A percentile compares a stretch with the other conserved stretches of the same genome.
Conservation (phyloP, 2,888 invertebrate species). For the Drosophila rellima region DNA sequence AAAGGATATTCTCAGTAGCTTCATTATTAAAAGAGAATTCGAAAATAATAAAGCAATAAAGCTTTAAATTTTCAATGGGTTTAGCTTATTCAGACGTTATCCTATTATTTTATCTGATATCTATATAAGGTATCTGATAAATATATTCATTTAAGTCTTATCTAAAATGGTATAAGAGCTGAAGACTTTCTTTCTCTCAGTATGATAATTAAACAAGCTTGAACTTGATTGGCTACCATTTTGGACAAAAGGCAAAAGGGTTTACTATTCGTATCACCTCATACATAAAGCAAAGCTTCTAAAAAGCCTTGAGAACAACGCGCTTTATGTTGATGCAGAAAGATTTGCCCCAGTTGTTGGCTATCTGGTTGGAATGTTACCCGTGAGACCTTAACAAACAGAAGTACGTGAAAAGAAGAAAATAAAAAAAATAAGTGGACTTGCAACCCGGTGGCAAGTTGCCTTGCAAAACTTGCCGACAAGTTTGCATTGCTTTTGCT, state of each 20-base stretch:
- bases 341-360: conserved; percentile 67
- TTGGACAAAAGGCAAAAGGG: background rate
- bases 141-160: too few relatives aligned
- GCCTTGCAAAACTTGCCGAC: conserved; percentile 64
- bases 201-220: background rate
- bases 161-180: background rate
- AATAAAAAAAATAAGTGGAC: conserved; percentile 31
- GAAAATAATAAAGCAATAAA: too few relatives aligned
- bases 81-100: too few relatives aligned
- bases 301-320: conserved; percentile 18
- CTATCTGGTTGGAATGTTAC: conserved; percentile 69
- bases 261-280: background rate
- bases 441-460: conserved; percentile 51
- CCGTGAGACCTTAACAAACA: conserved; percentile 60
- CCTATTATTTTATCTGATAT: too few relatives aligned
- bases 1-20: too few relatives aligned
- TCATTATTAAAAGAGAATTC: too few relatives aligned
- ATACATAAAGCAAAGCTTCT: conserved; percentile 28
- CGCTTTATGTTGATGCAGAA: conserved; percentile 42
- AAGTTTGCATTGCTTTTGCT: conserved; percentile 63
- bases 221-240: background rate
- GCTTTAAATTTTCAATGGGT: too few relatives aligned
- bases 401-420: conserved; percentile 2
- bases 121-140: too few relatives aligned
- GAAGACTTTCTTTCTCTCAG: background rate